These are phyloP conservation scores for Cyclina sinensis DNA, from an alignment of 1,140 invertebrate genomes.

Conservation along the genomic window DNA sequence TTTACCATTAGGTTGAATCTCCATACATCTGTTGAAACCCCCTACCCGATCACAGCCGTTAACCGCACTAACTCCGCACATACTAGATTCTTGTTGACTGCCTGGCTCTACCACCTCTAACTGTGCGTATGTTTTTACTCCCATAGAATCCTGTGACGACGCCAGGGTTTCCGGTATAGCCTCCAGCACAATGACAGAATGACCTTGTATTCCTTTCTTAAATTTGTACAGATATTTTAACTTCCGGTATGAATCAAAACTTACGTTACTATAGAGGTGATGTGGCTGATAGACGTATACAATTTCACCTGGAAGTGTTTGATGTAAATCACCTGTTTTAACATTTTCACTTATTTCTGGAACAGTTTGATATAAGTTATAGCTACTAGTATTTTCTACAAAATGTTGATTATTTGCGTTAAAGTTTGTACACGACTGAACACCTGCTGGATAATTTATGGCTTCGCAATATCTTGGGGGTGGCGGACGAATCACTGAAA, in stretches of 20 bases:
- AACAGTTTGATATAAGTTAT: conserved; percentile 1
- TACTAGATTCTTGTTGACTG: conserved; percentile 31
- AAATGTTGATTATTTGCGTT: background rate
- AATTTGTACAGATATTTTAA: conserved; percentile 32
- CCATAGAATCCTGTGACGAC: conserved; percentile 52
- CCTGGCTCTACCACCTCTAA: conserved; percentile 56
- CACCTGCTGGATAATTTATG: conserved; percentile 12
- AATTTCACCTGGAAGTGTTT: conserved; percentile 38
- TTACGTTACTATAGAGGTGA: conserved; percentile 28
- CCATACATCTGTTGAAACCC: conserved; percentile 3
- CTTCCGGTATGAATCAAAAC: background rate
- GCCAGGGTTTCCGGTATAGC: conserved; percentile 62
- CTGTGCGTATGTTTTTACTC: conserved; percentile 63
- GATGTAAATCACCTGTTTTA: background rate
- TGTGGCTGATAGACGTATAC: background rate
- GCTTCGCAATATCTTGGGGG: conserved; percentile 50
- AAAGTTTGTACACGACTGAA: background rate
- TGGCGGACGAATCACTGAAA: conserved; percentile 58
- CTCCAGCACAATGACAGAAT: conserved; percentile 44
- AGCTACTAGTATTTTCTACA: background rate
- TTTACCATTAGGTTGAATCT: conserved; percentile 53
- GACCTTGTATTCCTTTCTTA: conserved; percentile 16
- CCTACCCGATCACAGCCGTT: conserved; percentile 26
- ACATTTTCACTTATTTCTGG: background rate
- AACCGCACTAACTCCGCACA: conserved; percentile 16